These are phyloP conservation scores for Clupea harengus DNA, from an alignment of 2,113 vertebrate species.

Conservation along the genomic window DNA sequence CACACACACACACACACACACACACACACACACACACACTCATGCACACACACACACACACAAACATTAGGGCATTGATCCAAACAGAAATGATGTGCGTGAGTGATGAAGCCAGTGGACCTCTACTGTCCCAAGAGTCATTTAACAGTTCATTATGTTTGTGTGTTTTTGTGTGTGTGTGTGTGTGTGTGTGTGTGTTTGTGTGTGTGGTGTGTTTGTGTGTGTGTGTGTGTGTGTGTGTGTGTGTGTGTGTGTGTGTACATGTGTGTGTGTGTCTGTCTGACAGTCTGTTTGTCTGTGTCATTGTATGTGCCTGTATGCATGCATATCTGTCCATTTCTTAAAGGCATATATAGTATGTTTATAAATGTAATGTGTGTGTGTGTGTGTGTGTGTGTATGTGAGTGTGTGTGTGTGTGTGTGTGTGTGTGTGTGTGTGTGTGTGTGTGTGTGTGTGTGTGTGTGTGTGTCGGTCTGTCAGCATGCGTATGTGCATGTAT, in stretches of 20 bases:
- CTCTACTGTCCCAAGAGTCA: not conserved
- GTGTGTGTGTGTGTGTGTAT: not conserved
- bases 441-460: not conserved
- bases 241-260: not conserved
- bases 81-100: no score
- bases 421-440: not conserved
- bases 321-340: no score
- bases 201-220: no score
- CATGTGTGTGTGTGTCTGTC: not conserved
- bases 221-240: no score
- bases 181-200: no score
- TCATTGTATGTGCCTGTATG: no score
- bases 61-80: not conserved
- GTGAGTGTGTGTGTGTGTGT: not conserved
- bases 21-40: not conserved
- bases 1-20: no score
- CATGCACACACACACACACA: not conserved
- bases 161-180: not conserved
- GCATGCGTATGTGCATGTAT: no score
- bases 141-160: constrained; percentile 2
- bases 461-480: not conserved
- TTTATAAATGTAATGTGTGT: not conserved
- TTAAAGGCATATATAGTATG: no score
- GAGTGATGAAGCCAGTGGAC: not conserved
- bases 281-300: not conserved